Evolutionary conservation across 2,888 invertebrate species (phyloP).

Genomic region (Trypoxylon attenuatum): DNA sequence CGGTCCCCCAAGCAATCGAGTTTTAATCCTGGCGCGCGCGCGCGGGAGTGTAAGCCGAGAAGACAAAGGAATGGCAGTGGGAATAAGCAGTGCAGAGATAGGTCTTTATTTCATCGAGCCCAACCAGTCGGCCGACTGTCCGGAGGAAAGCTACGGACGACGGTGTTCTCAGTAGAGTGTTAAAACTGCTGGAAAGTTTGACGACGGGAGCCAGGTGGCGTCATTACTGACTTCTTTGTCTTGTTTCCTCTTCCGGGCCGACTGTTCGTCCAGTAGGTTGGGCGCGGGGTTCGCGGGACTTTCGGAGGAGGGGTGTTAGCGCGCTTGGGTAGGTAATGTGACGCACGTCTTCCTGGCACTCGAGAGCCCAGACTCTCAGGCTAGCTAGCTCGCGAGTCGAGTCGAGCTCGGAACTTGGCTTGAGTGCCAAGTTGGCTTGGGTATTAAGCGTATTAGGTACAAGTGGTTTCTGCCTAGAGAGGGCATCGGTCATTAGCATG

Average conservation of each 20-base stretch:
- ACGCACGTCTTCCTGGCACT: constrained; percentile 60
- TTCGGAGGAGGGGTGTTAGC: constrained; percentile 48
- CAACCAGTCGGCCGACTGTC: too few relatives aligned
- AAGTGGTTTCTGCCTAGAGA: constrained; percentile 60
- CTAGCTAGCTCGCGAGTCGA: constrained; percentile 34
- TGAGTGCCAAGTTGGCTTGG: constrained; percentile 67
- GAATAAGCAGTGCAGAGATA: constrained; percentile 48
- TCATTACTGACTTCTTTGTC: constrained; percentile 66
- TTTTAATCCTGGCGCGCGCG: constrained; percentile 42
- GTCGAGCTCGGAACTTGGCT: constrained; percentile 56
- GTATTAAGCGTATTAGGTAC: constrained; percentile 68
- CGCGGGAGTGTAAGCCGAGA: constrained; percentile 21
- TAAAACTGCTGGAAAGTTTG: constrained; percentile 69
- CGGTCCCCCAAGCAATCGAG: constrained; percentile 24
- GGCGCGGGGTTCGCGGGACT: constrained; percentile 40
- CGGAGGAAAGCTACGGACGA: constrained; percentile 36
- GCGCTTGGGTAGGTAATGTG: constrained; percentile 62
- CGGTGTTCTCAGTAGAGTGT: constrained; percentile 55
- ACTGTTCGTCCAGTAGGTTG: too few relatives aligned
- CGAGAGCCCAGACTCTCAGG: too few relatives aligned
- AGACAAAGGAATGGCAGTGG: constrained; percentile 48
- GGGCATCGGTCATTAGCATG: constrained; percentile 69
- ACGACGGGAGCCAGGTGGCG: constrained; percentile 68
- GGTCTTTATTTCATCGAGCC: constrained; percentile 50
- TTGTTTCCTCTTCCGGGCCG: constrained; percentile 18